Conservation (phyloP, 2,888 invertebrate genomes). For the Zeuzera pyrina region DNA sequence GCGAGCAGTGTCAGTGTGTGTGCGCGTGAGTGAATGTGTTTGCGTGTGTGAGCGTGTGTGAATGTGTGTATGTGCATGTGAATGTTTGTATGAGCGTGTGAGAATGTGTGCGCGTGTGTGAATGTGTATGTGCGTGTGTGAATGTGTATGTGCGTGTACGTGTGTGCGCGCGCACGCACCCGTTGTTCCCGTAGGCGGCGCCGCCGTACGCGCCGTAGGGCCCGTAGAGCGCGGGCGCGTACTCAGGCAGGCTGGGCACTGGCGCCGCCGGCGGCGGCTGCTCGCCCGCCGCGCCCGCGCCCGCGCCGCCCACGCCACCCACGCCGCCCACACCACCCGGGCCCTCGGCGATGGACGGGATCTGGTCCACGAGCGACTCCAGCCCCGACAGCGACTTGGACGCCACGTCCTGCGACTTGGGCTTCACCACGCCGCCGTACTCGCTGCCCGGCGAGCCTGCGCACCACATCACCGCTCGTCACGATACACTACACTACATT, state of each 20-base stretch:
- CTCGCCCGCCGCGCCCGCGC: slow-evolving; percentile 21
- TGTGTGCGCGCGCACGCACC: slow-evolving; percentile 22
- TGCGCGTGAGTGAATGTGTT: too few species aligned
- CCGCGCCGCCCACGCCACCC: slow-evolving; percentile 16
- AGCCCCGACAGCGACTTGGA: slow-evolving; percentile 89
- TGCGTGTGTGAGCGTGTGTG: too few species aligned
- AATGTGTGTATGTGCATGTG: too few species aligned
- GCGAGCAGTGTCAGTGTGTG: too few species aligned
- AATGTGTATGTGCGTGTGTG: too few species aligned
- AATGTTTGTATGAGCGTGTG: too few species aligned
- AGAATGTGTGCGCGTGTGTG: too few species aligned
- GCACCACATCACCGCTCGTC: too few species aligned
- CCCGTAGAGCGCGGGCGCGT: slow-evolving; percentile 41
- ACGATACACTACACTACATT: too few species aligned
- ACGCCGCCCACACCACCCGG: slow-evolving; percentile 35
- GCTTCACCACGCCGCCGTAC: slow-evolving; percentile 58
- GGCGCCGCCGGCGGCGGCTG: slow-evolving; percentile 32
- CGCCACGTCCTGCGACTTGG: slow-evolving; percentile 80
- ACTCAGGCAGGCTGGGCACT: slow-evolving; percentile 34
- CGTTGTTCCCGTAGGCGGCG: slow-evolving; percentile 47
- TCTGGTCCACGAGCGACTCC: slow-evolving; percentile 92
- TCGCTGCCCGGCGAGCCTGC: slow-evolving; percentile 49
- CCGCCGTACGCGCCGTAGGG: slow-evolving; percentile 49
- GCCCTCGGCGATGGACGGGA: slow-evolving; percentile 88
- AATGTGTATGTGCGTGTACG: too few species aligned